Base-by-base conservation (phyloP, 1,140 invertebrate genomes). In the Goniozus legneri region DNA sequence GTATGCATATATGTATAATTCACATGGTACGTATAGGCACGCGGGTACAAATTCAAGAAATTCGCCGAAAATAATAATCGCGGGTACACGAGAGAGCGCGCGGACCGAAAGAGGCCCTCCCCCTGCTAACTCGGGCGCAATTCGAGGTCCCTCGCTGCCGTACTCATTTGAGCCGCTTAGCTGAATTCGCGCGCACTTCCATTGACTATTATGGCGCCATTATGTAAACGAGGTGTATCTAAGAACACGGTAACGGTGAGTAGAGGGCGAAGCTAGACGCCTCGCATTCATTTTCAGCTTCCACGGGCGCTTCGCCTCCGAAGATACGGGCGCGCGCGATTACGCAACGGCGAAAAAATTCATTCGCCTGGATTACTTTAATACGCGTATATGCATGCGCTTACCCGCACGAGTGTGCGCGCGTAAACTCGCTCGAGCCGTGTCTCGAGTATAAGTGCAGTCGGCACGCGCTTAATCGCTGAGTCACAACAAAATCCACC, bases 171-270 rank as follows among this genome's bases (percentile, higher is more conserved):
- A n/a, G n/a, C n/a, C n/a, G n/a, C n/a, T n/a, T n/a, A n/a, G n/a
- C n/a, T 27, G 24, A 27, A 27, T 27, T 27, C 10, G 24, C 10
- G n/a, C n/a, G 10, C 24, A 27, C 24, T 27, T 27, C 10, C 24
- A 27, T 27, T 10, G 24, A 10, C 10, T 10, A 10, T 10, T 19
- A 37, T 21, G 12, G 13, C 6, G 36, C 22, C 47, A 51, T 51
- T 51, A 51, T 51, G 49, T 43, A 51, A 51, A 51, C 45, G 32
- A 47, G 36, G 39, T 51, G 47, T 51, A 51, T 51, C 44, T 47
- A 47, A 47, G 40, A 47, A 47, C 45, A 51, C 21, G n/a, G 19
- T 41, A 41, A 40, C 24, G 4, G 24, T 4, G 10, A 27, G 24
- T 27, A 27, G 24, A 27, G n/a, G n/a, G n/a, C n/a, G n/a, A n/a